phyloP scores from a whole-genome alignment of 2,888 invertebrate genomes.

The Platycheirus rosarum region DNA sequence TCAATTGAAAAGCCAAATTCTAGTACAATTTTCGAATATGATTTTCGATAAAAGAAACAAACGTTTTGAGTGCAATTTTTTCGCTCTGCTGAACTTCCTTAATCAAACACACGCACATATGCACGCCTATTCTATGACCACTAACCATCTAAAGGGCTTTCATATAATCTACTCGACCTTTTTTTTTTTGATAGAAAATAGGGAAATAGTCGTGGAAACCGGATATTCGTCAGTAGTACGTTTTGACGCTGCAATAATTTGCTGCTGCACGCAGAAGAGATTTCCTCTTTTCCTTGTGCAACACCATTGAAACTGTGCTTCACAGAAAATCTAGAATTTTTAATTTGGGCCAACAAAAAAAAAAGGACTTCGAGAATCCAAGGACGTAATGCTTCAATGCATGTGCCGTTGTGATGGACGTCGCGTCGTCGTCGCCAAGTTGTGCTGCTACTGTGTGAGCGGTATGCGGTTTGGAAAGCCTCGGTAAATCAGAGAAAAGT shows the following conservation, averaged over 20 bases:
- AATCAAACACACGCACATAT: conserved; percentile 18
- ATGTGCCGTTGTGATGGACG: background rate
- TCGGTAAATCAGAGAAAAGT: background rate
- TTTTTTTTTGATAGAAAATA: background rate
- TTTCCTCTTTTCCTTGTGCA: background rate
- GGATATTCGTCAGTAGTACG: conserved; percentile 65
- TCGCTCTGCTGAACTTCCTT: conserved; percentile 34
- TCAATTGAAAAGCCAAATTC: background rate
- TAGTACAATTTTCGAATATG: background rate
- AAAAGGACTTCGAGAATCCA: background rate
- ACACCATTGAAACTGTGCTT: background rate
- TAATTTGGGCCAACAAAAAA: background rate
- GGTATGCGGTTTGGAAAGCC: too few species aligned
- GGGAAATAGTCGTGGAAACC: conserved; percentile 38
- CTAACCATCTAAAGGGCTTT: conserved; percentile 46
- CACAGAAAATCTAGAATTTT: background rate
- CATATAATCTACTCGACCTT: background rate
- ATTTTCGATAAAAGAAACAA: background rate
- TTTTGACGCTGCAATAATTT: conserved; percentile 6
- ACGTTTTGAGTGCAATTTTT: conserved; percentile 45
- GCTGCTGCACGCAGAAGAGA: background rate
- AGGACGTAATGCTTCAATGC: background rate
- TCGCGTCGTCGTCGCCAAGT: background rate
- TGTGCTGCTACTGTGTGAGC: background rate
- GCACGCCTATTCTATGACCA: conserved; percentile 51